Evolutionary conservation across 2,888 invertebrate species (phyloP), one percentile per base, ranked within the genome.

Genomic region (Calameuta idolon): DNA sequence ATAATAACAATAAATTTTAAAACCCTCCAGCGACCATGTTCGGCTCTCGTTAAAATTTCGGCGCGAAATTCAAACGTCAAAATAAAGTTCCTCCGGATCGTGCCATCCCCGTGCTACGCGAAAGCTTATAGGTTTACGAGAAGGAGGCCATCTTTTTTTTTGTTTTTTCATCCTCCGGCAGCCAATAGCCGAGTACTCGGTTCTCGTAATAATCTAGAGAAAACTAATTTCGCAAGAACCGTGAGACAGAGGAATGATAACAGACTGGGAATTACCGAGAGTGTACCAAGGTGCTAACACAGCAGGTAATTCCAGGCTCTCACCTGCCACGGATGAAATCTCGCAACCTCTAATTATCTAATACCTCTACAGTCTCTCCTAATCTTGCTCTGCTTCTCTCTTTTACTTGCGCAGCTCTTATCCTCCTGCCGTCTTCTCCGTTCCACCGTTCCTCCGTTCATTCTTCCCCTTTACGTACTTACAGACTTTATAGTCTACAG

Each of bases 151-250:
- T 23, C 5, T 55, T 55, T 23, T 55, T 37, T 33, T 5, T n/a
- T n/a, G n/a, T n/a, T n/a, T 55, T 5, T 55, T 55, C 55, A 55
- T 55, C 55, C 9, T 55, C 9, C 1, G 9, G 9, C 55, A 55
- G 55, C 55, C 55, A 55, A 55, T 55, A 55, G 55, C 23, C 55
- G 55, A 23, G 23, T 9, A 9, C 55, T 55, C 55, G 1, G 55
- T 55, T 55, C 55, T 23, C 23, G 23, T 55, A 83, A 84, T 84
- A 82, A 86, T 84, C 81, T 77, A 78, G 82, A 78, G 82, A 80
- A 85, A 85, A 84, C 84, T 86, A 86, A 86, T 85, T 85, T 84
- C 81, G 81, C 75, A 74, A 34, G 75, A 78, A 77, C 79, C 40
- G 55, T 9, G 78, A 71, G 75, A 80, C 75, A 80, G 79, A 81